Percentiles rank a stretch among this genome's conserved stretches.
These are phyloP conservation scores for Theristicus caerulescens DNA, from an alignment of 2,113 vertebrate genomes.

Conservation along the genomic window DNA sequence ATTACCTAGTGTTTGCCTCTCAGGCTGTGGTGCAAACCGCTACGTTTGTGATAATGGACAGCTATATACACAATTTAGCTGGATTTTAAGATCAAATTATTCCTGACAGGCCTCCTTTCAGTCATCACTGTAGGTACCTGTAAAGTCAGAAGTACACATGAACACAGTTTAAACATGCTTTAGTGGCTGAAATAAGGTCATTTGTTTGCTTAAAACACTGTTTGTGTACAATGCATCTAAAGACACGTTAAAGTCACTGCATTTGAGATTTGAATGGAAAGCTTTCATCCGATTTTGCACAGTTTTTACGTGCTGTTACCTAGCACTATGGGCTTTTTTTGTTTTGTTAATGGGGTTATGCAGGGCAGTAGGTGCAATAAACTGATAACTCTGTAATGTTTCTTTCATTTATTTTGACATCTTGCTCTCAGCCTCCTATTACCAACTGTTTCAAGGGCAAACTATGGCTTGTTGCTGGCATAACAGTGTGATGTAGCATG, in stretches of 20 bases:
- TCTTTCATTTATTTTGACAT: not conserved
- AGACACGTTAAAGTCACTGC: not conserved
- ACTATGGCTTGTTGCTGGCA: not conserved
- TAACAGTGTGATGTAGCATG: not conserved
- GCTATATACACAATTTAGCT: not conserved
- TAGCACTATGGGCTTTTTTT: not conserved
- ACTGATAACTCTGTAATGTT: not conserved
- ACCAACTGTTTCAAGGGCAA: not conserved
- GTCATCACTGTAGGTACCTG: not conserved
- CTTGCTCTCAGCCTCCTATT: not conserved
- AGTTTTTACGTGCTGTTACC: not conserved
- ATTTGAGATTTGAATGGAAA: not conserved
- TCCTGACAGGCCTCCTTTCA: not conserved
- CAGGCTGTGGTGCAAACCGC: not conserved
- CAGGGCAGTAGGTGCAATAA: not conserved
- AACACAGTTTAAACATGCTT: not conserved
- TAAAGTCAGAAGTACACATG: not conserved
- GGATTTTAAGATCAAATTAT: not conserved
- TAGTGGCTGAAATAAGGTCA: not conserved
- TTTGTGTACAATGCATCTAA: not conserved
- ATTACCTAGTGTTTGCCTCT: not conserved
- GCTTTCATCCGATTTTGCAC: not conserved
- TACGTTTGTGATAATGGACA: not conserved
- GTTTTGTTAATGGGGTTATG: not conserved
- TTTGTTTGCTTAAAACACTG: not conserved